Evolutionary conservation across 2,888 invertebrate genomes (phyloP).

Genomic region (Scrobipalpa costella): DNA sequence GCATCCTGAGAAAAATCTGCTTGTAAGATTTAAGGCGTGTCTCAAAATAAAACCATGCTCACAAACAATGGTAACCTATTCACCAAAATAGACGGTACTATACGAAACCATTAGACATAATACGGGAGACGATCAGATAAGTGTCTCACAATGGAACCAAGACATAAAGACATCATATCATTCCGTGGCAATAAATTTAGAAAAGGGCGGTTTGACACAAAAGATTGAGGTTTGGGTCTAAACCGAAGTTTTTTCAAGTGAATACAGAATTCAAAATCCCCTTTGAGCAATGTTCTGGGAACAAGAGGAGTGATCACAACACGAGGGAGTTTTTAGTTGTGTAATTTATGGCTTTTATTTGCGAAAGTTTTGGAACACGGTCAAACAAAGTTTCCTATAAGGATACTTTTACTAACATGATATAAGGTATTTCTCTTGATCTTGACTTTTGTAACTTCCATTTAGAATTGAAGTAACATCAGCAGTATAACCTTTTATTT

Average conservation of each 20-base stretch:
- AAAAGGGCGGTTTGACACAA: slow-evolving; percentile 75
- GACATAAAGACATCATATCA: slow-evolving; percentile 80
- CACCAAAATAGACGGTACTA: slow-evolving; percentile 47
- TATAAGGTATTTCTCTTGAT: not conserved
- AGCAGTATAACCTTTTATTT: too few species aligned
- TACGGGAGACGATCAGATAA: slow-evolving; percentile 75
- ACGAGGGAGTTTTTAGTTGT: slow-evolving; percentile 50
- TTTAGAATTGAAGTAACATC: too few species aligned
- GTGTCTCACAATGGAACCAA: slow-evolving; percentile 68
- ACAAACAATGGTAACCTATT: slow-evolving; percentile 38
- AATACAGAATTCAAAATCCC: slow-evolving; percentile 53
- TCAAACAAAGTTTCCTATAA: slow-evolving; percentile 15
- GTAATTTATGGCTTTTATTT: slow-evolving; percentile 56
- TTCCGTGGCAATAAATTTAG: slow-evolving; percentile 75
- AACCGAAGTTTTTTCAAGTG: slow-evolving; percentile 64
- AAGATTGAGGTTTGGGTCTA: slow-evolving; percentile 63
- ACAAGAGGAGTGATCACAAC: slow-evolving; percentile 78
- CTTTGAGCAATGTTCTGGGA: slow-evolving; percentile 66
- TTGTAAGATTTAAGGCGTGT: slow-evolving; percentile 28
- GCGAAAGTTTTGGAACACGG: slow-evolving; percentile 29
- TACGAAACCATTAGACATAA: slow-evolving; percentile 65
- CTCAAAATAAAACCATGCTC: slow-evolving; percentile 28
- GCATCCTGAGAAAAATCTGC: not conserved
- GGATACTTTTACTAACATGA: not conserved
- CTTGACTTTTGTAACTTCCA: too few species aligned